Base-by-base conservation (phyloP, 2,113 vertebrate genomes). In the Hemiscyllium ocellatum region DNA sequence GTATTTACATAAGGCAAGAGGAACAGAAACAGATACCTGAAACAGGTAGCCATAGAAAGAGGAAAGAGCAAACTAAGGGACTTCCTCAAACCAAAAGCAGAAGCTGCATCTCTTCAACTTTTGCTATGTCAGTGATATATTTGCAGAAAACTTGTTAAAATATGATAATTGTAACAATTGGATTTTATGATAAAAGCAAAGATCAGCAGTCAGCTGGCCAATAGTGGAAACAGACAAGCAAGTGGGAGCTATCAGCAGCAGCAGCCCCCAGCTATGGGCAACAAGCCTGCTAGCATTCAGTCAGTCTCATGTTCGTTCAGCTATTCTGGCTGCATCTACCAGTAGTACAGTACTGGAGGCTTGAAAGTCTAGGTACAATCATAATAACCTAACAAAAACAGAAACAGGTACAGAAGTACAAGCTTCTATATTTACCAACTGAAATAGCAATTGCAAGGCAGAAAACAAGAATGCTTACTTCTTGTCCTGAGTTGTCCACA, bases 1-100 rank as follows among this genome's bases (percentile, higher is more conserved):
- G 50, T 87, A 20, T 83, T 83, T 15, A 83, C 17, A 17, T 78
- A 33, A 80, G 10, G n/a, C 2, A 86, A 15, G 83, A 20, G 83
- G 83, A 86, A 50, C 47, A 8, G 47, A 50, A 86, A 86, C 37
- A 20, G 42, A 50, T 86, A 86, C 83, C 83, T 50, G 37, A 19
- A 50, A 86, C 22, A 50, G 42, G 42, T 42, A 50, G 47, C 24
- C 20, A 19, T 17, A 86, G 19, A 86, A 86, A 22, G 42, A 8
- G 19, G 83, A 50, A 85, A 98, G 96, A 97, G 97, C 0, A 99
- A 99, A 96, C 96, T 99, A 96, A 97, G 97, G 93, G 97, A 97
- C 96, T 99, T 98, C 96, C 97, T 99, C 97, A 98, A 98, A 89
- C 97, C 97, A 0, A 97, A 97, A 6, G 97, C 97, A 97, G 96